These are phyloP conservation scores for Ganaspis sp. DNA, from an alignment of 1,140 invertebrate genomes.

Conservation along the genomic window DNA sequence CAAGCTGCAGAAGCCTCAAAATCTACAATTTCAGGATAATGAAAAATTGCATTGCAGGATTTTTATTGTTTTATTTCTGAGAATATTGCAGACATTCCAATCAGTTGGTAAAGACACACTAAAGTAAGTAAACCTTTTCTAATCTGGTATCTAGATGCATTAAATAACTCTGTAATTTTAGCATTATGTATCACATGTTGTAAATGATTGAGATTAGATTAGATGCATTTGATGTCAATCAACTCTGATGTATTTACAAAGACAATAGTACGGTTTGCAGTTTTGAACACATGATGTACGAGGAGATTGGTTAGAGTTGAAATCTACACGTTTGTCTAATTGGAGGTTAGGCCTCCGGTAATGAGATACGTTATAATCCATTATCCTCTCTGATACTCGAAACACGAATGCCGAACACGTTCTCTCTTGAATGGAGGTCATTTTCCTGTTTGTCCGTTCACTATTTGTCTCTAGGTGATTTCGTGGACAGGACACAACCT, in stretches of 20 bases:
- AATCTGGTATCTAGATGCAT: too few species aligned
- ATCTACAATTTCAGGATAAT: too few species aligned
- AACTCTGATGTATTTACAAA: not conserved
- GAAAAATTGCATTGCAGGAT: too few species aligned
- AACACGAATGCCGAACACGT: not conserved
- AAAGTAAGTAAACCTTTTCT: too few species aligned
- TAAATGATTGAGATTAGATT: too few species aligned
- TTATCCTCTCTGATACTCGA: conserved; percentile 5
- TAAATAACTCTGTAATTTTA: too few species aligned
- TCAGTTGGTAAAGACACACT: too few species aligned
- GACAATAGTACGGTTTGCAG: not conserved
- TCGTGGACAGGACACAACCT: not conserved
- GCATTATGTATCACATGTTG: too few species aligned
- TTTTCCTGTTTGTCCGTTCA: conserved; percentile 1
- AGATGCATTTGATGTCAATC: not conserved
- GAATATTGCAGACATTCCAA: too few species aligned
- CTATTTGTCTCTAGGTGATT: conserved; percentile 9
- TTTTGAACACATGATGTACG: not conserved
- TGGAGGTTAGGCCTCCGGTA: conserved; percentile 7
- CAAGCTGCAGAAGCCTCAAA: too few species aligned
- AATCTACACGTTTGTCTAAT: not conserved
- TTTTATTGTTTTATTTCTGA: too few species aligned
- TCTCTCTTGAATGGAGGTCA: conserved; percentile 12
- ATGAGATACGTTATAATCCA: conserved; percentile 13
- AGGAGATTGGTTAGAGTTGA: conserved; percentile 2